Conservation (phyloP, 2,888 invertebrate genomes). For the Esperia sulphurella region DNA sequence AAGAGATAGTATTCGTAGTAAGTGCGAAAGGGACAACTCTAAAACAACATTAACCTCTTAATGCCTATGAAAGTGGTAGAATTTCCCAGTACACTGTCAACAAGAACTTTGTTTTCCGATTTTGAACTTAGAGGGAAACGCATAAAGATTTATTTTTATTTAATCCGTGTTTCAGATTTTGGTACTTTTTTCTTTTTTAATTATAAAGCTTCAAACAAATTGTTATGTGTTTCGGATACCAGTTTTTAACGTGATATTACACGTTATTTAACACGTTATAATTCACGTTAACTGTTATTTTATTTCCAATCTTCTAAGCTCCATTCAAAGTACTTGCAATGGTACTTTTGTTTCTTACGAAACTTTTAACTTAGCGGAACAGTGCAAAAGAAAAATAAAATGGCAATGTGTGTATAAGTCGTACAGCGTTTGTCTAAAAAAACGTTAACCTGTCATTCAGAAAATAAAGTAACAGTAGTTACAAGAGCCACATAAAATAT, state of each 20-base stretch:
- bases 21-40: not conserved
- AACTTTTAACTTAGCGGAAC: too few species aligned
- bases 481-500: too few species aligned
- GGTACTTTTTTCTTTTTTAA: not conserved
- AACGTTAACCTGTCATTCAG: too few species aligned
- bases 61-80: not conserved
- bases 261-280: constrained; percentile 1
- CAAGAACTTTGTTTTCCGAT: not conserved
- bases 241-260: not conserved
- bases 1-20: not conserved
- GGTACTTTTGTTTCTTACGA: too few species aligned
- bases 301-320: not conserved
- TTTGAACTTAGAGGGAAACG: not conserved
- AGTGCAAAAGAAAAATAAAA: too few species aligned
- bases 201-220: not conserved
- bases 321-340: too few species aligned
- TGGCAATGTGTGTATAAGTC: too few species aligned
- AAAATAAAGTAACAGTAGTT: too few species aligned
- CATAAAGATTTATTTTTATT: not conserved
- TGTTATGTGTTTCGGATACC: not conserved
- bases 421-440: too few species aligned
- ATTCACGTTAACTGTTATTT: not conserved
- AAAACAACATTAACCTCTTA: not conserved
- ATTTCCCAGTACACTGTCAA: not conserved
- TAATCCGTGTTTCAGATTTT: not conserved